Percentiles rank a stretch among this genome's conserved stretches.
Evolutionary conservation across 2,888 invertebrate genomes (phyloP).

Genomic region (Aethes cnicana): DNA sequence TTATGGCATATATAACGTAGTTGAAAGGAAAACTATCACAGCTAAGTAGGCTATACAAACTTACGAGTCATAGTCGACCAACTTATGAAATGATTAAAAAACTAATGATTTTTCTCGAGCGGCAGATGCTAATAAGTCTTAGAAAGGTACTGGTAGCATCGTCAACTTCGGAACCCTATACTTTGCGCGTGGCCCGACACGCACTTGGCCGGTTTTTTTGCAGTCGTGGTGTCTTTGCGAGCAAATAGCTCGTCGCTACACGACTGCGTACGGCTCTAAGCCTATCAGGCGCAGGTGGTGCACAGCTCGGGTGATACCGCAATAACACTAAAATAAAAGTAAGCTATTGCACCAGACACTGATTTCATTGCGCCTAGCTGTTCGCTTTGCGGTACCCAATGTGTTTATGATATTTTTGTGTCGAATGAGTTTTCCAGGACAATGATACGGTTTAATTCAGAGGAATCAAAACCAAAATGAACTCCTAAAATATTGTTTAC

Average conservation of each 20-base stretch:
- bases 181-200: too few relatives aligned
- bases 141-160: too few relatives aligned
- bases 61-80: too few relatives aligned
- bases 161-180: too few relatives aligned
- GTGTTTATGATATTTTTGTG: constrained; percentile 5
- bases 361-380: constrained; percentile 39
- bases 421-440: constrained; percentile 2
- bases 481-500: neutral
- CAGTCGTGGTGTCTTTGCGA: too few relatives aligned
- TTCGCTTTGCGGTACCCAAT: constrained; percentile 6
- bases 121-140: too few relatives aligned
- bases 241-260: neutral
- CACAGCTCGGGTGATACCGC: constrained; percentile 53
- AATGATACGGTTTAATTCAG: neutral
- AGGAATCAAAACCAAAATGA: neutral
- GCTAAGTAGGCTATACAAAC: too few relatives aligned
- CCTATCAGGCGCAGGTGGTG: constrained; percentile 57
- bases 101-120: too few relatives aligned
- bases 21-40: too few relatives aligned
- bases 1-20: too few relatives aligned
- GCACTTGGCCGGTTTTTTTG: too few relatives aligned
- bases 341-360: constrained; percentile 52
- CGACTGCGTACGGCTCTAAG: constrained; percentile 32
- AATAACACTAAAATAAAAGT: constrained; percentile 68
- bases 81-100: too few relatives aligned